Evolutionary conservation across 2,797 vertebrate genomes (phyloP).

Genomic region (Pseudochirops corinnae): DNA sequence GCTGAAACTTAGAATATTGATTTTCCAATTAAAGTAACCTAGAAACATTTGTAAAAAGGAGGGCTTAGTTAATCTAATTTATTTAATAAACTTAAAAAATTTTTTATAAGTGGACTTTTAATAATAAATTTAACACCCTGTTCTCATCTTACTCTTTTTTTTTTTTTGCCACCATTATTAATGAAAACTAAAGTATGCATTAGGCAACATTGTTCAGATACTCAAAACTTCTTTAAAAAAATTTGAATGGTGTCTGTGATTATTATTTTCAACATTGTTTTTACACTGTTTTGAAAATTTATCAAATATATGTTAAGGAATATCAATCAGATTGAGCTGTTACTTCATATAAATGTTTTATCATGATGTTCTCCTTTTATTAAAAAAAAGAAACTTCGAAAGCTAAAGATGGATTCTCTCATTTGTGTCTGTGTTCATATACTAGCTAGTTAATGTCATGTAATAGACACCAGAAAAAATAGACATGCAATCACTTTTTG

Average conservation of each 20-base stretch:
- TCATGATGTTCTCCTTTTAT: neutral
- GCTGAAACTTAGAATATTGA: fast-evolving
- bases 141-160: neutral
- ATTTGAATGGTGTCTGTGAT: neutral
- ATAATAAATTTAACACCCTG: conserved; percentile 5
- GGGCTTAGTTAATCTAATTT: neutral
- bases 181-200: neutral
- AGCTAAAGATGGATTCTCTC: neutral
- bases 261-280: neutral
- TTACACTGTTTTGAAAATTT: neutral
- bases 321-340: neutral
- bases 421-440: neutral
- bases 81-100: neutral
- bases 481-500: neutral
- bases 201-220: neutral
- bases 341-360: neutral
- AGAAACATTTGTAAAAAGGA: neutral
- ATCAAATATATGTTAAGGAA: neutral
- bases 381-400: neutral
- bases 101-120: neutral
- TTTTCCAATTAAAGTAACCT: neutral
- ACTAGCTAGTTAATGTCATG: neutral
- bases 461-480: neutral
- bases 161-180: neutral
- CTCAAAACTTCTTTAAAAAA: neutral